phyloP scores from a whole-genome alignment of 30 jellyfish, hydroid and myxozoan species.

The Nemopilema nomurai region DNA sequence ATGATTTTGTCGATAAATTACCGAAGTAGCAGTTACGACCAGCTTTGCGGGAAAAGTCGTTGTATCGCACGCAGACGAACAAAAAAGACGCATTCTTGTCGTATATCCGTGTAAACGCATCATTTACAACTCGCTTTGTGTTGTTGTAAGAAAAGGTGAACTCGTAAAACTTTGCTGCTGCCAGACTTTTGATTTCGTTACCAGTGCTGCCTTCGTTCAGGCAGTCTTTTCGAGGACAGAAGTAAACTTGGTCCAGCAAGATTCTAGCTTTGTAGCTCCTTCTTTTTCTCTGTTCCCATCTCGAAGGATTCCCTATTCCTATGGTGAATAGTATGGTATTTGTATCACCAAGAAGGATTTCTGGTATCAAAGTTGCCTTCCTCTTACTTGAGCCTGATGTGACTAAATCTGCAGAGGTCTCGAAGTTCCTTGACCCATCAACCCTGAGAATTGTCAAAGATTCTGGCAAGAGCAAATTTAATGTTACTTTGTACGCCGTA shows the following conservation, averaged over 20 bases:
- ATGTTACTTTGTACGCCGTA: conserved; percentile 3
- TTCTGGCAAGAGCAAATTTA: background rate
- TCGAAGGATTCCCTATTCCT: background rate
- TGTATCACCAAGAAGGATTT: background rate
- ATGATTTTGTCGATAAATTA: conserved; percentile 2
- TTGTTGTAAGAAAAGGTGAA: conserved; percentile 1
- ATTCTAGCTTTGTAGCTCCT: conserved; percentile 8
- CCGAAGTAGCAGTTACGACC: conserved; percentile 10
- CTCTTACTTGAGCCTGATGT: background rate
- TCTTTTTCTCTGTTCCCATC: background rate
- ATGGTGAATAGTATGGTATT: background rate
- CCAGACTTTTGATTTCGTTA: background rate
- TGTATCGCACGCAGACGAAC: background rate
- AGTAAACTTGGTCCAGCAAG: background rate
- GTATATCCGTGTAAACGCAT: background rate
- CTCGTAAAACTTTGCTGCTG: background rate
- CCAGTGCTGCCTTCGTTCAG: background rate
- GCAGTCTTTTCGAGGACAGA: conserved; percentile 20
- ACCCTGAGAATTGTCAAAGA: background rate
- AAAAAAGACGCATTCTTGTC: background rate
- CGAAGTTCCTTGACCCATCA: no score
- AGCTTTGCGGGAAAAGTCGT: background rate
- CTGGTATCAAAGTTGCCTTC: background rate
- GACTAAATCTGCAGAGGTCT: background rate
- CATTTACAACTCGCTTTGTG: background rate